These are phyloP conservation scores for Choristoneura fumiferana DNA, from an alignment of 1,140 invertebrate genomes.

Conservation along the genomic window DNA sequence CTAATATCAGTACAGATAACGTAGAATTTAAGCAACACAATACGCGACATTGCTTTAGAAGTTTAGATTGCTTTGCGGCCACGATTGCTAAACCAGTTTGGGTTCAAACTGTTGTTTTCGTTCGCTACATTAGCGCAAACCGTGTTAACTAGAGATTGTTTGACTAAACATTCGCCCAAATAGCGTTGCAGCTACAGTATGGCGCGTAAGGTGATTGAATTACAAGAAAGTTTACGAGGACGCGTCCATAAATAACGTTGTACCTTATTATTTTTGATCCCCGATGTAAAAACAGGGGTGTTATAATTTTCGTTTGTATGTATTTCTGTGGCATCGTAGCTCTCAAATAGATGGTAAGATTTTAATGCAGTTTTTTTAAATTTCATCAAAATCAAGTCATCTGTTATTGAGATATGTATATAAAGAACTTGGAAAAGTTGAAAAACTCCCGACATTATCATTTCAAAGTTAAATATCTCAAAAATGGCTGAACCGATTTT, in stretches of 20 bases:
- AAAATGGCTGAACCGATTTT: no score
- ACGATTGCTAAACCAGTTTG: conserved; percentile 12
- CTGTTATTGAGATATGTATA: no score
- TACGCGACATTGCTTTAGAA: conserved; percentile 2
- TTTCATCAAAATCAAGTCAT: no score
- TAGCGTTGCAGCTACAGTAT: conserved; percentile 11
- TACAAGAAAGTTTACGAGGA: background rate
- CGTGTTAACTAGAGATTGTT: conserved; percentile 15
- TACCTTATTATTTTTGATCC: no score
- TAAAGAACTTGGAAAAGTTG: no score
- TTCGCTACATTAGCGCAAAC: conserved; percentile 13
- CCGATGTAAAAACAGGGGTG: no score
- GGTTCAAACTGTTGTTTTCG: conserved; percentile 2
- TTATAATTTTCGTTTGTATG: no score
- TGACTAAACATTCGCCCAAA: conserved; percentile 11
- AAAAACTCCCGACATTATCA: no score
- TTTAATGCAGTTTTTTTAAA: no score
- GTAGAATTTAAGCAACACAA: conserved; percentile 8
- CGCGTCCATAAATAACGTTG: background rate
- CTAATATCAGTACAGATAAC: background rate
- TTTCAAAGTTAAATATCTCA: no score
- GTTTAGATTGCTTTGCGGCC: conserved; percentile 16
- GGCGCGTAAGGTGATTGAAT: background rate
- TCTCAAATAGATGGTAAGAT: no score
- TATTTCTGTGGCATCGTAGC: no score